Base-by-base conservation (phyloP, 2,888 invertebrate genomes). In the Macrophya alboannulata region DNA sequence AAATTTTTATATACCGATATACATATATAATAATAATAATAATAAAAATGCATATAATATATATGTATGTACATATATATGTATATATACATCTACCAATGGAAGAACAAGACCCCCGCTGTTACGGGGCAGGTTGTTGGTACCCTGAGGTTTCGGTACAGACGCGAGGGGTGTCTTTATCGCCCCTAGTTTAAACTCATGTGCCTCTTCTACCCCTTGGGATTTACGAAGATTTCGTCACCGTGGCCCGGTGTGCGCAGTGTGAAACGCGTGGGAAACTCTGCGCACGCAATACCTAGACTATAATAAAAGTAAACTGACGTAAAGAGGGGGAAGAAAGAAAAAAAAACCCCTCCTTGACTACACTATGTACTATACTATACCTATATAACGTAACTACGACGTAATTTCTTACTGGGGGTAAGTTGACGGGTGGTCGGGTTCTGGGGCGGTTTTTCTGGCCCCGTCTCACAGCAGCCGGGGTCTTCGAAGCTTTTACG, bases 241-340 rank as follows among this genome's bases (percentile, higher is more conserved):
- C 84, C 74, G 76, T 65, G 15, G 76, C 68, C 76, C 76, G 25
- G 21, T 72, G 21, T 72, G 72, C 68, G 77, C 71, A n/a, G 76
- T 59, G 84, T 31, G 51, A 85, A 84, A 83, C 55, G 31, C 65
- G 68, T 72, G 55, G 62, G 74, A 65, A 76, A 31, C 83, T 31
- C 43, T 79, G 51, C 86, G 87, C 87, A 87, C 31, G 31, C 31
- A 31, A 31, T 31, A 31, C 31, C 31, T 31, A 86, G 87, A 85
- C 84, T 85, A 79, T 68, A 71, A 43, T 55, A 71, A 72, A 85
- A 86, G 88, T 88, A 88, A 87, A 87, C 87, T 89, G 87, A 87
- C 85, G 86, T 71, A 77, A 85, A 86, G 15, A 77, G 77, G 43
- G 81, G 74, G 85, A 85, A 79, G 82, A 48, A 48, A 31, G 59